Base-by-base conservation (phyloP, 2,888 invertebrate species). In the Lagria hirta region DNA sequence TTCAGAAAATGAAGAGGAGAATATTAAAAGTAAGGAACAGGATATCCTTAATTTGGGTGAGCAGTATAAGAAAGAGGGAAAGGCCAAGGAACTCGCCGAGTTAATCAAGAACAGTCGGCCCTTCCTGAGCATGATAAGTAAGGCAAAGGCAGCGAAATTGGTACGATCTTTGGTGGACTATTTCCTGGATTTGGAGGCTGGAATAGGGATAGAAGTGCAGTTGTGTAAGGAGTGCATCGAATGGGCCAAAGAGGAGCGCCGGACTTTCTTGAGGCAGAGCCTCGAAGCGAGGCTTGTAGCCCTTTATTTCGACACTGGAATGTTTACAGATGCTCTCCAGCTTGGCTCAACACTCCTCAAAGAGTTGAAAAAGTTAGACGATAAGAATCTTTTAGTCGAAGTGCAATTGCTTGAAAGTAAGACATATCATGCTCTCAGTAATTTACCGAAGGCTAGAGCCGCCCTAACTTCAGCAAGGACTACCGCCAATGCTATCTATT, bases 401-500 rank as follows among this genome's bases (percentile, higher is more conserved):
- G 98, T 99, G 5, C 94, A 98, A 64, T 78, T 99, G 54, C 77
- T 99, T 61, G 99, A 99, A 75, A 96, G 96, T 72, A 98, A 99
- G 80, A 95, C 97, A 37, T 99, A 92, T 74, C 97, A 99, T 78
- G 94, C 96, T 38, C 78, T 99, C 52, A 89, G 93, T 68, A 99
- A 99, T 75, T 78, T 98, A 66, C 94, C 96, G 3, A 97, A 96
- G 72, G 93, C 96, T 5, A 78, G 97, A 55, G 98, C 98, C 30
- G 97, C 98, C 1, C 75, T 99, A 29, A 99, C 98, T 7, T 97
- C 97, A 22, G 99, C 96, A 3, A 81, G 99, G 61, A 99, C 99
- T n/a, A 99, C 99, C 29, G 99, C 99, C 4, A 99, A 99, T 74
- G 93, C 97, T 6, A 98, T 99, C 62, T 99, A 99, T 72, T 97